Evolutionary conservation across 2,888 invertebrate species (phyloP).

Genomic region (Platycnemis pennipes): DNA sequence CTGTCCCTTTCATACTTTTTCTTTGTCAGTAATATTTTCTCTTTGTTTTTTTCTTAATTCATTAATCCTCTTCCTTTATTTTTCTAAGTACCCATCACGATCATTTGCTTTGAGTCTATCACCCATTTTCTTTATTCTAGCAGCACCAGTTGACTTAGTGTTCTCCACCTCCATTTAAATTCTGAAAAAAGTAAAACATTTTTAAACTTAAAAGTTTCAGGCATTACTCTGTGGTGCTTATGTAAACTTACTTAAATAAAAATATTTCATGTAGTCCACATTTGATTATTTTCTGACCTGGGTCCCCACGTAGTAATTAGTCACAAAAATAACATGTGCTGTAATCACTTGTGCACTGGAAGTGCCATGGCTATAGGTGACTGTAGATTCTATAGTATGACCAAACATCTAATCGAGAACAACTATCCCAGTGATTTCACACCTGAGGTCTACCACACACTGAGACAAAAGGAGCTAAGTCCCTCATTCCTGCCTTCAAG

Average conservation of each 20-base stretch:
- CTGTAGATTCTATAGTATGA: too few relatives aligned
- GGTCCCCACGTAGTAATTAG: neutral
- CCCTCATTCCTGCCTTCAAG: too few relatives aligned
- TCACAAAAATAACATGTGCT: neutral
- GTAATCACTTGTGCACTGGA: too few relatives aligned
- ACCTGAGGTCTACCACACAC: too few relatives aligned
- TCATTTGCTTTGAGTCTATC: neutral
- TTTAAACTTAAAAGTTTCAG: neutral
- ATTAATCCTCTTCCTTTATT: neutral
- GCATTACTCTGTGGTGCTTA: neutral
- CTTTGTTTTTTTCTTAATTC: neutral
- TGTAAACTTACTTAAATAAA: neutral
- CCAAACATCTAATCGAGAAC: too few relatives aligned
- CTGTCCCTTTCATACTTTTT: constrained; percentile 1
- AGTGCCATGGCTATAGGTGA: too few relatives aligned
- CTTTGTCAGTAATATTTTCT: neutral
- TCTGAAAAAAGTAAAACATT: neutral
- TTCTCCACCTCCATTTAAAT: neutral
- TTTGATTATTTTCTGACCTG: neutral
- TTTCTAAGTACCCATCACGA: neutral
- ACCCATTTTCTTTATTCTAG: neutral
- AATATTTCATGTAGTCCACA: neutral
- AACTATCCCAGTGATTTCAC: too few relatives aligned
- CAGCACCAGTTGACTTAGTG: neutral
- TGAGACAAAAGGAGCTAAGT: too few relatives aligned